These are phyloP conservation scores for Trichechus manatus DNA, from an alignment of 2,113 vertebrate species.

Conservation along the genomic window DNA sequence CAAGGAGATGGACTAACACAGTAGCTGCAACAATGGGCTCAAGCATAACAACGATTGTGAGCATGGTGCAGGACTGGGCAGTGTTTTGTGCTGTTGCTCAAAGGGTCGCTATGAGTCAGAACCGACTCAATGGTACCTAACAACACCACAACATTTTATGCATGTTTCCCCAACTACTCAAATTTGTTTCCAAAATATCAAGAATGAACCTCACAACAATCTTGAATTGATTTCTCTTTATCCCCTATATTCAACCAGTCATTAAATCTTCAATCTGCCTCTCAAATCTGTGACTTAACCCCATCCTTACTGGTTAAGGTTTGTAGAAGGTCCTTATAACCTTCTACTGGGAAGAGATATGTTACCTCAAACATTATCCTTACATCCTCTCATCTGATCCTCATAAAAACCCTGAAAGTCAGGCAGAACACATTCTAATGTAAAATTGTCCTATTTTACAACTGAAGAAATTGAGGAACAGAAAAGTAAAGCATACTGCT, in stretches of 20 bases:
- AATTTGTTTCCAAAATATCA: constrained; percentile 21
- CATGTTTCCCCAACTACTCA: neutral
- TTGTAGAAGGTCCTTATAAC: neutral
- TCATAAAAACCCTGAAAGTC: neutral
- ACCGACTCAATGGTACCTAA: too few relatives aligned
- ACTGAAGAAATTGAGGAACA: neutral
- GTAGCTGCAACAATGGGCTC: too few relatives aligned
- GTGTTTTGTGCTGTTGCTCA: too few relatives aligned
- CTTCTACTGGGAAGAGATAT: neutral
- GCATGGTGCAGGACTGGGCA: too few relatives aligned
- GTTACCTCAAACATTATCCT: neutral
- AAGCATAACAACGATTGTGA: too few relatives aligned
- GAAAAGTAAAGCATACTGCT: neutral
- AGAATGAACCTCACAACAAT: constrained; percentile 40
- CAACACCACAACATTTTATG: too few relatives aligned
- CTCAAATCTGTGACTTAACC: constrained; percentile 30
- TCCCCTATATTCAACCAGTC: constrained; percentile 31
- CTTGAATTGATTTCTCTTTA: constrained; percentile 43
- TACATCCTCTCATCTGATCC: constrained; percentile 24
- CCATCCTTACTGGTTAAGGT: neutral
- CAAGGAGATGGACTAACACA: too few relatives aligned
- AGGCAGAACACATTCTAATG: neutral
- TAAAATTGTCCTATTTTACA: constrained; percentile 19
- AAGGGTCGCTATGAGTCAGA: too few relatives aligned
- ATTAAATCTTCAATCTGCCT: constrained; percentile 20